Evolutionary conservation across 2,113 vertebrate genomes (phyloP).

Genomic region (Otus sunia): DNA sequence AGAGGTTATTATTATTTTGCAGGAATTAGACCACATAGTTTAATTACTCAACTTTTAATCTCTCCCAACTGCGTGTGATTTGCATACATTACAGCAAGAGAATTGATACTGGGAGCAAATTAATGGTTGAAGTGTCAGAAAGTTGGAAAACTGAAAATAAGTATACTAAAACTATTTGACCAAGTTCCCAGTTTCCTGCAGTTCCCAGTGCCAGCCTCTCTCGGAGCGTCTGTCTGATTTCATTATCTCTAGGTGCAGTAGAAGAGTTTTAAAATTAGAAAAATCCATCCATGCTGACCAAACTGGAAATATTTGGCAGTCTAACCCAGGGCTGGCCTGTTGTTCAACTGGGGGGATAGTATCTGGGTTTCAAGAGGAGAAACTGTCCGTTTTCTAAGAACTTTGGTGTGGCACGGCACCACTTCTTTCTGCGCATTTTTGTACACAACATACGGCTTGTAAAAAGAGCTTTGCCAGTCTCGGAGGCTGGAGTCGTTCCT

Average conservation of each 20-base stretch:
- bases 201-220: background rate
- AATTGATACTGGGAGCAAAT: background rate
- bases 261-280: background rate
- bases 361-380: background rate
- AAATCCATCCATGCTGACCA: background rate
- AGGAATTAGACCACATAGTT: background rate
- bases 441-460: accelerated
- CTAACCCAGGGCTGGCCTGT: background rate
- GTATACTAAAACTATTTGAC: background rate
- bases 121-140: background rate
- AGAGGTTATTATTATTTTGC: background rate
- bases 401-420: background rate
- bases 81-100: background rate
- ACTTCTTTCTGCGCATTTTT: background rate
- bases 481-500: background rate
- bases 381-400: background rate
- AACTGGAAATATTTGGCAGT: background rate
- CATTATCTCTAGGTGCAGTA: background rate
- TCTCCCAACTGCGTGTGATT: background rate
- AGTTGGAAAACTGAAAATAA: background rate
- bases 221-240: background rate
- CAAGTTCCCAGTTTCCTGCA: background rate
- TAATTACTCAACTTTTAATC: background rate
- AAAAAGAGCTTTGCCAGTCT: background rate
- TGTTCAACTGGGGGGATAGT: background rate